Conservation (phyloP, 1,140 invertebrate genomes). For the Octopus sinensis region DNA sequence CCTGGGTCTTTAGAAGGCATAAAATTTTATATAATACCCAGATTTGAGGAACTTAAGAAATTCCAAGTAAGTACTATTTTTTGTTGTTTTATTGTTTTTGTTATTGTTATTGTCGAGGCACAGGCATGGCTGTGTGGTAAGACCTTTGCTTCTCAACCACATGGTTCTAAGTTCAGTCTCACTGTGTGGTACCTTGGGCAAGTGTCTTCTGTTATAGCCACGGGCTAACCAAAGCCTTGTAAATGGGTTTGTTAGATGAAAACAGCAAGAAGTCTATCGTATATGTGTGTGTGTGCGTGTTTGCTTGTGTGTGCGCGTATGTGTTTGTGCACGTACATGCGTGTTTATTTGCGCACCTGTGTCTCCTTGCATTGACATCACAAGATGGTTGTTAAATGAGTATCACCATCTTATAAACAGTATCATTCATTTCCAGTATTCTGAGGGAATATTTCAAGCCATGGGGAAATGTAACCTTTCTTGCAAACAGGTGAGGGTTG, state of each 20-base stretch:
- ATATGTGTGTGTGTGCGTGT: neutral
- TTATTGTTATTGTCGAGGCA: neutral
- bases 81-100: neutral
- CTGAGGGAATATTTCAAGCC: too few relatives aligned
- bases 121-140: neutral
- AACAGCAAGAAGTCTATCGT: neutral
- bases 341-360: neutral
- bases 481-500: too few relatives aligned
- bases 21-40: slow-evolving; percentile 66
- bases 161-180: too few relatives aligned
- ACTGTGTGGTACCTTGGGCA: too few relatives aligned
- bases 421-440: too few relatives aligned
- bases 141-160: too few relatives aligned
- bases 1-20: slow-evolving; percentile 57
- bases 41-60: slow-evolving; percentile 38
- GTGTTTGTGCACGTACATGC: neutral
- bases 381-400: neutral
- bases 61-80: slow-evolving; percentile 31
- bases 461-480: too few relatives aligned
- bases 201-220: too few relatives aligned
- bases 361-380: neutral
- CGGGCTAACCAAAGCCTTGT: too few relatives aligned
- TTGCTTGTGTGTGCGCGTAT: neutral
- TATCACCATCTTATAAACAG: too few relatives aligned
- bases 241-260: too few relatives aligned